Conservation (phyloP, 92 coral and sea anemone species). For the Zoanthus gigantus region DNA sequence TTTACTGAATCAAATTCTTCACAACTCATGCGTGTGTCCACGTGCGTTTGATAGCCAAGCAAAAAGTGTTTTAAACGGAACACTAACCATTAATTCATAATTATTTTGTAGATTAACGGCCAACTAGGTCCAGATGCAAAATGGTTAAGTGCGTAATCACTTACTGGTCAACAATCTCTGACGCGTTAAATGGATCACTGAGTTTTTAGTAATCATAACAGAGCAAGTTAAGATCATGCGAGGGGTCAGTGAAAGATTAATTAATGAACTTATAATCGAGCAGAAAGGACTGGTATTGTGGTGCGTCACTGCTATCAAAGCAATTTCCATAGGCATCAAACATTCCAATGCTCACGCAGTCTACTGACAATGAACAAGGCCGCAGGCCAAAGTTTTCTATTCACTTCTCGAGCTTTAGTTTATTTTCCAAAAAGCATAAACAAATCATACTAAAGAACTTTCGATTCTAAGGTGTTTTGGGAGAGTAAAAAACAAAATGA, state of each 20-base stretch:
- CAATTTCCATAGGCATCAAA: conserved; percentile 33
- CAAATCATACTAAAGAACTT: conserved; percentile 25
- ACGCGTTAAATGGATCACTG: conserved; percentile 37
- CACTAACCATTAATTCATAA: neutral
- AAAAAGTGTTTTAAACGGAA: neutral
- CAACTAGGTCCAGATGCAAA: conserved; percentile 14
- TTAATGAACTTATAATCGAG: conserved; percentile 24
- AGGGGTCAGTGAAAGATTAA: conserved; percentile 46
- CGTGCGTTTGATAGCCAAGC: neutral
- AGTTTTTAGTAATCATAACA: conserved; percentile 20
- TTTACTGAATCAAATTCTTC: neutral
- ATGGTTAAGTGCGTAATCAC: conserved; percentile 13
- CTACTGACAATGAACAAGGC: conserved; percentile 14
- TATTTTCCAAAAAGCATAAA: conserved; percentile 19
- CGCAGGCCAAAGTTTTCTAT: conserved; percentile 31
- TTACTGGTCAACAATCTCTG: conserved; percentile 8
- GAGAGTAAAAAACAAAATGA: neutral
- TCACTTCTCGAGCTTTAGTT: conserved; percentile 22
- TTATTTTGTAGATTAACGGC: neutral
- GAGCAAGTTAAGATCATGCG: conserved; percentile 26
- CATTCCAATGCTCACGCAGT: conserved; percentile 45
- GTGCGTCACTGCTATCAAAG: conserved; percentile 39
- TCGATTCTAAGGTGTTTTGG: conserved; percentile 39
- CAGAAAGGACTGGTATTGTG: neutral
- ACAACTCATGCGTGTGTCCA: neutral